Base-by-base conservation (phyloP, 2,113 vertebrate genomes). In the Ammospiza nelsoni region DNA sequence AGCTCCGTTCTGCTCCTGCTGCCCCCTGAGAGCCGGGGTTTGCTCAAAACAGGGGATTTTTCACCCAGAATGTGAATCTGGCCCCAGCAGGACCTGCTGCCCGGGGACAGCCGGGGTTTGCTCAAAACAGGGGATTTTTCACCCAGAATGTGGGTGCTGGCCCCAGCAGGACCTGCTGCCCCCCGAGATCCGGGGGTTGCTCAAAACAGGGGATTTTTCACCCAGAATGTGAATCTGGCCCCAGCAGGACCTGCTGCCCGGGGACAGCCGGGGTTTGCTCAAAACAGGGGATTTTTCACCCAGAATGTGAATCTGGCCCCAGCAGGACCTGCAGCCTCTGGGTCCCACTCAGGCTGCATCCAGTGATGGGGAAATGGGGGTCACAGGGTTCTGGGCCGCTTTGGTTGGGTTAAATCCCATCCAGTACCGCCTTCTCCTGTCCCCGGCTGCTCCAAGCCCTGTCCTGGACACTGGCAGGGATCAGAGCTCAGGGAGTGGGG, bases 301-400 rank as follows among this genome's bases (percentile, higher is more conserved):
- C 3, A 0, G 31, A 72, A 57, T 21, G 25, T 0, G 2, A n/a
- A n/a, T n/a, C 1, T 21, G 74, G 39, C 65, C 71, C 65, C 2
- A 5, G 51, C 4, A 12, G 33, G 68, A 77, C 84, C 59, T 5
- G 41, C 41, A 5, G 41, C 41, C 41, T 44, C 44, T 44, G 18
- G 19, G 44, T 61, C 66, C 78, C 41, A 74, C 73, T 28, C 51
- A 52, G 51, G 51, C 17, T 54, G 52, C 17, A 21, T 4, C 11
- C 33, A 5, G 31, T 12, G 3, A 67, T 5, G 37, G 59, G 54
- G 82, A 25, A 35, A 77, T 4, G 78, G 35, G 83, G 2, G 43
- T 27, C 44, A 12, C n/a, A 4, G 54, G 24, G 8, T 41, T 28
- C 20, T n/a, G 69, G 37, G 1, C 2, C 37, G 43, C 6, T 7